A percentile compares a stretch with the other conserved stretches of the same genome.
phyloP scores from a whole-genome alignment of 2,888 invertebrate species.

The Eudemis profundana region DNA sequence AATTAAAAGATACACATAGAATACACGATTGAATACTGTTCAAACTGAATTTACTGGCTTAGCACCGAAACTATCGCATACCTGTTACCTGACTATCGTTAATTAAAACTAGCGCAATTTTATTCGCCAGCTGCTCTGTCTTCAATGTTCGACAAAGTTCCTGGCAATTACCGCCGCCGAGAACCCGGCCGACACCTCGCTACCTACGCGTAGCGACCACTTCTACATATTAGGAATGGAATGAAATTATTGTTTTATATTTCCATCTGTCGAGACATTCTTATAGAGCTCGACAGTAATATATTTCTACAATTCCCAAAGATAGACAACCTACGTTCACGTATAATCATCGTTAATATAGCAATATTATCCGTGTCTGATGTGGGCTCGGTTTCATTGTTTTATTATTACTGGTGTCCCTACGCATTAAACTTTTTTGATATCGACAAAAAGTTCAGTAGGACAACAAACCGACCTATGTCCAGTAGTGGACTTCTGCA shows the following conservation, averaged over 20 bases:
- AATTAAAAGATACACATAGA: no score
- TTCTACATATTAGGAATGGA: slow-evolving; percentile 30
- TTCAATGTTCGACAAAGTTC: background rate
- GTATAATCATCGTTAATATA: no score
- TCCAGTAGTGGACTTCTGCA: no score
- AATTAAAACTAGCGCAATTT: no score
- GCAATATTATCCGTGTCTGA: no score
- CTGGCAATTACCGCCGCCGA: slow-evolving; percentile 7
- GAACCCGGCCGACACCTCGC: slow-evolving; percentile 16
- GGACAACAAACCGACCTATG: background rate
- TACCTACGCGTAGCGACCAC: slow-evolving; percentile 20
- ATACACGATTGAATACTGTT: no score
- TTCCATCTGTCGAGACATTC: slow-evolving; percentile 14
- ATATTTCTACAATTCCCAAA: slow-evolving; percentile 20
- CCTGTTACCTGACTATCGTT: no score
- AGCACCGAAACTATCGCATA: no score
- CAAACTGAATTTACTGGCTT: no score
- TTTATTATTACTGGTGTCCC: no score
- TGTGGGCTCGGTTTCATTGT: no score
- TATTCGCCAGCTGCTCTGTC: background rate
- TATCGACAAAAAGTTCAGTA: background rate
- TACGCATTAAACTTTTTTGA: slow-evolving; percentile 9
- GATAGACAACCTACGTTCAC: slow-evolving; percentile 7
- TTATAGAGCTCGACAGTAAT: slow-evolving; percentile 1
- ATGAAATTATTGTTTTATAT: slow-evolving; percentile 30